These are phyloP conservation scores for Centropus unirufus DNA, from an alignment of 2,113 vertebrate genomes.

Conservation along the genomic window DNA sequence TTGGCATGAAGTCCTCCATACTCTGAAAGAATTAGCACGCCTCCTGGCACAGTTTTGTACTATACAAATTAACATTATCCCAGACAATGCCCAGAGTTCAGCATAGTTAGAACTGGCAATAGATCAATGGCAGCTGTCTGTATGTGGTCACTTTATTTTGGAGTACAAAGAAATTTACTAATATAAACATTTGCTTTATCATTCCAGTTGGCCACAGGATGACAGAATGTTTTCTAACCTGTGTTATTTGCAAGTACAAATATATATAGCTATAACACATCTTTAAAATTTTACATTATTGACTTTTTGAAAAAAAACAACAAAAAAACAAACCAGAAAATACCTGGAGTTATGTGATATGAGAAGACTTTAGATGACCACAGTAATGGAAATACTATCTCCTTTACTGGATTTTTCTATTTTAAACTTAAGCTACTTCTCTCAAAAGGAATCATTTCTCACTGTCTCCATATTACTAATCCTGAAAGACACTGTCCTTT, in stretches of 20 bases:
- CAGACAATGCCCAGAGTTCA: rapidly evolving
- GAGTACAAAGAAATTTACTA: not conserved
- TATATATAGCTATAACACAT: not conserved
- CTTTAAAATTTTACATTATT: not conserved
- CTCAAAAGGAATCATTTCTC: not conserved
- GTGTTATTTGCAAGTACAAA: not conserved
- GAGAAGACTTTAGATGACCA: not conserved
- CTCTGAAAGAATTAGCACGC: not conserved
- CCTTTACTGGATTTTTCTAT: not conserved
- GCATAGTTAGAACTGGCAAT: not conserved
- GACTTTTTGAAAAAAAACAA: not conserved
- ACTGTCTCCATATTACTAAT: not conserved
- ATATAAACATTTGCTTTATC: not conserved
- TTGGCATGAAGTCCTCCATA: not conserved
- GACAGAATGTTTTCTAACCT: not conserved
- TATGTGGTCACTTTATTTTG: not conserved
- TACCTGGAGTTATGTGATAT: not conserved
- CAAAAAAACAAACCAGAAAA: no score
- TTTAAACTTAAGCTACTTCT: not conserved
- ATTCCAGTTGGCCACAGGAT: not conserved
- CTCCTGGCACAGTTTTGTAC: not conserved
- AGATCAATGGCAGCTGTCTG: not conserved
- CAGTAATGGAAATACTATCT: not conserved
- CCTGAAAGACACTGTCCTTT: not conserved
- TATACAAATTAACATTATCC: not conserved